These are phyloP conservation scores for Odontomyia ornata DNA, from an alignment of 2,888 invertebrate species.

Conservation along the genomic window DNA sequence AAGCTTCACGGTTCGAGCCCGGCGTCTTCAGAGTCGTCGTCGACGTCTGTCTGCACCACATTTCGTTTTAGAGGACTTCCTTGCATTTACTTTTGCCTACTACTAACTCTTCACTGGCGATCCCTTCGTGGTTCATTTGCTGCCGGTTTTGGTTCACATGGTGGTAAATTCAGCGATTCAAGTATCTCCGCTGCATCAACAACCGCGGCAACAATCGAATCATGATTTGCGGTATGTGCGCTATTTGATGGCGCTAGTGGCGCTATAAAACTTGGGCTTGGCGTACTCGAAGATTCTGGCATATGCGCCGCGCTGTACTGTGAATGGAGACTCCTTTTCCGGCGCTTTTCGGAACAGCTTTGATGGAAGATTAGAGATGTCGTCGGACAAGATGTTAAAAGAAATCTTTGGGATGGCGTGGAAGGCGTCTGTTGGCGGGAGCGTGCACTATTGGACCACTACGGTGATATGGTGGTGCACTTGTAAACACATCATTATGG, in stretches of 20 bases:
- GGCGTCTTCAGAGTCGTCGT: neutral
- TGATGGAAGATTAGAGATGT: slow-evolving; percentile 32
- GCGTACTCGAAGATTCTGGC: neutral
- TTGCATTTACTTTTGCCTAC: neutral
- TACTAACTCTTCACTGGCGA: no score
- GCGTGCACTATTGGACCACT: slow-evolving; percentile 18
- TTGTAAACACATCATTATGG: slow-evolving; percentile 51
- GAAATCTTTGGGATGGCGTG: neutral
- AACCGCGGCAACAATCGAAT: neutral
- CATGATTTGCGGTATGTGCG: neutral
- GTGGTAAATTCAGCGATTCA: neutral
- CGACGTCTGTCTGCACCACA: neutral
- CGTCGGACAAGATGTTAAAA: slow-evolving; percentile 28
- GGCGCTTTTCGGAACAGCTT: slow-evolving; percentile 36
- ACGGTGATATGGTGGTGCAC: slow-evolving; percentile 34
- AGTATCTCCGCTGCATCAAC: no score
- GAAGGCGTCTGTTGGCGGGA: neutral
- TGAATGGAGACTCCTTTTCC: neutral
- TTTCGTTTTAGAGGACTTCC: neutral
- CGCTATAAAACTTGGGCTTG: slow-evolving; percentile 37
- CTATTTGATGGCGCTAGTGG: slow-evolving; percentile 35
- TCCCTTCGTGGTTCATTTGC: slow-evolving; percentile 2
- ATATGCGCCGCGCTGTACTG: neutral
- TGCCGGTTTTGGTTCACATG: slow-evolving; percentile 16
- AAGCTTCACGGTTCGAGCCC: neutral